Percentiles rank a stretch among this genome's conserved stretches.
Evolutionary conservation across 2,113 vertebrate genomes (phyloP).

Genomic region (Sminthopsis crassicaudata): DNA sequence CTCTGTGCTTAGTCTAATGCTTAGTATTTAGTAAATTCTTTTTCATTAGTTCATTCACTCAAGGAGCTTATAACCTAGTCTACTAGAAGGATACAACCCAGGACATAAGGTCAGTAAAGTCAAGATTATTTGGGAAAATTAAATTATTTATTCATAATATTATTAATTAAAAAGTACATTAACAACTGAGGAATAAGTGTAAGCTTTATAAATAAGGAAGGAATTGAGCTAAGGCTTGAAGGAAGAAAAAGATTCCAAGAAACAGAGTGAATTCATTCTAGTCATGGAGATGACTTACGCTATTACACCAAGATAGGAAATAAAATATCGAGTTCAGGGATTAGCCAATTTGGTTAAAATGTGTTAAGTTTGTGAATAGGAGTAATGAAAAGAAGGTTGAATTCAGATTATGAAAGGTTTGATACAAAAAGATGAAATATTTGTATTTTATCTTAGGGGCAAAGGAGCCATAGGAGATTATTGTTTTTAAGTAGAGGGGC

Average conservation of each 20-base stretch:
- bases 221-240: background rate
- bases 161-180: background rate
- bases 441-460: background rate
- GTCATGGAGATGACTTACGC: background rate
- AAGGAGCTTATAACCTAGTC: background rate
- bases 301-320: background rate
- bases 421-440: background rate
- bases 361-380: background rate
- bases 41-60: background rate
- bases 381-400: background rate
- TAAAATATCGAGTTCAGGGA: background rate
- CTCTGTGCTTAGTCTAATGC: background rate
- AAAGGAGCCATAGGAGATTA: background rate
- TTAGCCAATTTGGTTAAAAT: background rate
- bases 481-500: background rate
- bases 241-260: background rate
- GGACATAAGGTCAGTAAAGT: background rate
- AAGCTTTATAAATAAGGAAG: background rate
- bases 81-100: background rate
- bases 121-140: background rate
- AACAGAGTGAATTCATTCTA: background rate
- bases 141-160: too few species aligned
- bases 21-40: background rate
- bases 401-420: background rate
- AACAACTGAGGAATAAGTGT: background rate